Conservation (phyloP, 1,140 invertebrate species). For the Drosophila nannoptera region DNA sequence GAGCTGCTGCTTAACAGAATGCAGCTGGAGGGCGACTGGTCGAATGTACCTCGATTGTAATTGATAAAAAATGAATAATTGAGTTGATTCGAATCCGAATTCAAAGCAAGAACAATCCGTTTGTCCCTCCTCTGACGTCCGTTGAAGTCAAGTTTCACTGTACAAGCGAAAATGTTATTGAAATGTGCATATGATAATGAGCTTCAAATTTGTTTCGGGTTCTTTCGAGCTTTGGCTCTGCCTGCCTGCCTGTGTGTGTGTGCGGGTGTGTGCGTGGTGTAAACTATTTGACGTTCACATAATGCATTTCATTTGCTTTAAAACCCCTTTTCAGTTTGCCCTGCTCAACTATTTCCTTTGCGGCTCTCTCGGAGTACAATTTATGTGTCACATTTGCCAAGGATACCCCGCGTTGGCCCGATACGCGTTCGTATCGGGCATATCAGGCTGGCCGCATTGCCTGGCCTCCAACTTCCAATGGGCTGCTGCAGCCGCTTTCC, state of each 20-base stretch:
- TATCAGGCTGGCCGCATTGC: neutral
- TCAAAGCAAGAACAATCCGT: too few relatives aligned
- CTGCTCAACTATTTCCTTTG: slow-evolving; percentile 36
- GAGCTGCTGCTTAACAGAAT: too few relatives aligned
- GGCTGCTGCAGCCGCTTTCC: too few relatives aligned
- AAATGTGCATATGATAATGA: slow-evolving; percentile 64
- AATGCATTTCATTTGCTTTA: slow-evolving; percentile 43
- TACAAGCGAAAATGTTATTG: slow-evolving; percentile 61
- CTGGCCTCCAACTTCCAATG: too few relatives aligned
- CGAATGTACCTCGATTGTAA: too few relatives aligned
- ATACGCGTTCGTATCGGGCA: neutral
- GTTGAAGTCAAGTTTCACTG: too few relatives aligned
- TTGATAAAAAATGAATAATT: too few relatives aligned
- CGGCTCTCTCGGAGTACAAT: slow-evolving; percentile 19
- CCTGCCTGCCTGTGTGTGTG: too few relatives aligned
- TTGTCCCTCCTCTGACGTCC: too few relatives aligned
- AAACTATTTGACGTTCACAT: slow-evolving; percentile 21
- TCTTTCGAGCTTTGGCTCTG: too few relatives aligned
- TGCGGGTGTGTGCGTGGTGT: neutral
- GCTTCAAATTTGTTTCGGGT: slow-evolving; percentile 51
- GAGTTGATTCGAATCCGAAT: too few relatives aligned
- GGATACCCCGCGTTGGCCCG: neutral
- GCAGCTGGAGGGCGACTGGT: too few relatives aligned
- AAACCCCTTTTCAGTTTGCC: slow-evolving; percentile 10
- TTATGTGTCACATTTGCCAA: slow-evolving; percentile 30